Conservation (phyloP, 2,113 vertebrate genomes). For the Hyla sarda region DNA sequence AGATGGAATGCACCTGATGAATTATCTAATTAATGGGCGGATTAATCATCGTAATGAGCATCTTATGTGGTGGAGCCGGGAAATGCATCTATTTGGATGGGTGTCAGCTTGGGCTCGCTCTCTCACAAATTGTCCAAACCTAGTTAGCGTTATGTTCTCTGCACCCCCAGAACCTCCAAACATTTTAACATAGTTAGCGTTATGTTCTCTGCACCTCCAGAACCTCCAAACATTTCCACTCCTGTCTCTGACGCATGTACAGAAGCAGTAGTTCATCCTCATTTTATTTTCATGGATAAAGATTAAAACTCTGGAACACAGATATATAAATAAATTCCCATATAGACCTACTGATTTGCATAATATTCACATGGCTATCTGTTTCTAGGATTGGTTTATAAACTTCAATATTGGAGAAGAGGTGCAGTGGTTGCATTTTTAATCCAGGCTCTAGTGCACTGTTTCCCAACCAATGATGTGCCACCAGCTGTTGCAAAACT, state of each 20-base stretch:
- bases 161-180: too few relatives aligned
- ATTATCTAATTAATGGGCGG: not conserved
- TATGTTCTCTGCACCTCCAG: too few relatives aligned
- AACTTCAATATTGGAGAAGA: too few relatives aligned
- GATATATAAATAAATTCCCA: not conserved
- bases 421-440: too few relatives aligned
- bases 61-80: not conserved
- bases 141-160: too few relatives aligned
- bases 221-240: not conserved
- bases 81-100: not conserved
- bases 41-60: constrained; percentile 4
- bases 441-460: too few relatives aligned
- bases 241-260: not conserved
- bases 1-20: not conserved
- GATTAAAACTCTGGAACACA: not conserved
- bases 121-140: not conserved
- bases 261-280: not conserved
- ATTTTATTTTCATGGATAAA: not conserved
- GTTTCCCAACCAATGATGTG: too few relatives aligned
- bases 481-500: too few relatives aligned
- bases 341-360: too few relatives aligned
- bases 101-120: not conserved
- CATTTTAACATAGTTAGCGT: too few relatives aligned
- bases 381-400: not conserved
- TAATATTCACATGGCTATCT: not conserved